Evolutionary conservation across 2,888 invertebrate species (phyloP), one percentile per base, ranked within the genome.

Genomic region (Alviniconcha strummeri): DNA sequence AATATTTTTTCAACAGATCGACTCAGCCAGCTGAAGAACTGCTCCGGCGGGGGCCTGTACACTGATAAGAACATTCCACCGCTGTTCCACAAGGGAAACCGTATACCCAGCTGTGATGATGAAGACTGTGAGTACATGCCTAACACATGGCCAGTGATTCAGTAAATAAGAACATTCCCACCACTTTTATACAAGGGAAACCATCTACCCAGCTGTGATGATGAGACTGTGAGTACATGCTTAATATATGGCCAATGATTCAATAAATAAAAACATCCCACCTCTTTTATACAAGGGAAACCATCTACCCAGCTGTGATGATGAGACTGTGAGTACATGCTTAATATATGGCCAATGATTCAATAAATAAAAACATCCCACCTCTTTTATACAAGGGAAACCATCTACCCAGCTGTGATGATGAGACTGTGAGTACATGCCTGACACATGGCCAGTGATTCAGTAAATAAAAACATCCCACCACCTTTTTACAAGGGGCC

Each of bases 81-180:
- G 64, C 86, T 93, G 69, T 87, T 86, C 54, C 92, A 91, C 84
- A 85, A 88, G 17, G 92, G 91, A n/a, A 91, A 90, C 83, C 83
- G 85, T 19, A 84, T 75, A 17, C 88, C 90, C 7, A 84, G 84
- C 11, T 85, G 84, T 56, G 88, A 90, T 56, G 87, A 88, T 80
- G 90, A 89, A 19, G 86, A 87, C 80, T 85, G 89, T 88, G 74
- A 81, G 85, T 76, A 11, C 13, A 13, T 60, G 60, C 60, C 8
- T 60, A 60, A 60, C 36, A 36, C 36, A 36, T 36, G 36, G 36
- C 36, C 36, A 36, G 36, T 36, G 0, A 36, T 36, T 36, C 36
- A 36, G 36, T 36, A 36, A 36, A 36, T 36, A 36, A 36, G 55
- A 83, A 85, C 3, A 86, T 93, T 93, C 54, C 93, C 92, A 36